Percentiles rank a stretch among this genome's conserved stretches.
Conservation (phyloP, 2,113 vertebrate genomes). For the Ceuthmochares aereus region DNA sequence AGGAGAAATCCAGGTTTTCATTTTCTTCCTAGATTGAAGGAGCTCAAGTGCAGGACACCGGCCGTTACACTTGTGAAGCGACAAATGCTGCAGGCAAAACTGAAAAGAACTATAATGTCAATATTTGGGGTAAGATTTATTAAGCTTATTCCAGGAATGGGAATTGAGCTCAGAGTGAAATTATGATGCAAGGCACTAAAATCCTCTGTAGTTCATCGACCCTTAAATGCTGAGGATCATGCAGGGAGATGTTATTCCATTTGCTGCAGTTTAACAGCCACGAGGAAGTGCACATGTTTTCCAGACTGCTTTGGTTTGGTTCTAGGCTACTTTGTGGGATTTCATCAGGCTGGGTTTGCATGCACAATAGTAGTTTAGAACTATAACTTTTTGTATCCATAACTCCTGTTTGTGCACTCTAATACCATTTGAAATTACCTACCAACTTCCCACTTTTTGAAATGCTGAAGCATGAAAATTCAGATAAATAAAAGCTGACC, state of each 20-base stretch:
- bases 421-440: not conserved
- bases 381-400: not conserved
- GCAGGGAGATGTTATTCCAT: not conserved
- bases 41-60: conserved; percentile 89
- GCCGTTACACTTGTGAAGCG: conserved; percentile 94
- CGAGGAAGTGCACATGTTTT: not conserved
- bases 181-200: not conserved
- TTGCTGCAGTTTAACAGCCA: not conserved
- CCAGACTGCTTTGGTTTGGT: not conserved
- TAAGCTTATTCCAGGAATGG: not conserved
- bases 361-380: not conserved
- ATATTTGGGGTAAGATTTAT: conserved; percentile 89
- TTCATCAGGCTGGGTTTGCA: not conserved
- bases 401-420: not conserved
- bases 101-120: conserved; percentile 96
- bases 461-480: not conserved
- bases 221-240: not conserved
- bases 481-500: not conserved
- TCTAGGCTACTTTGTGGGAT: not conserved
- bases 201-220: not conserved
- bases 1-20: not conserved
- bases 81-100: conserved; percentile 94
- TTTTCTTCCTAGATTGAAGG: conserved; percentile 83
- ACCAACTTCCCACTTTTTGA: not conserved
- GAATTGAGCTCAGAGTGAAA: not conserved